These are phyloP conservation scores for Burhinus bistriatus DNA, from an alignment of 2,113 vertebrate species.

Conservation along the genomic window DNA sequence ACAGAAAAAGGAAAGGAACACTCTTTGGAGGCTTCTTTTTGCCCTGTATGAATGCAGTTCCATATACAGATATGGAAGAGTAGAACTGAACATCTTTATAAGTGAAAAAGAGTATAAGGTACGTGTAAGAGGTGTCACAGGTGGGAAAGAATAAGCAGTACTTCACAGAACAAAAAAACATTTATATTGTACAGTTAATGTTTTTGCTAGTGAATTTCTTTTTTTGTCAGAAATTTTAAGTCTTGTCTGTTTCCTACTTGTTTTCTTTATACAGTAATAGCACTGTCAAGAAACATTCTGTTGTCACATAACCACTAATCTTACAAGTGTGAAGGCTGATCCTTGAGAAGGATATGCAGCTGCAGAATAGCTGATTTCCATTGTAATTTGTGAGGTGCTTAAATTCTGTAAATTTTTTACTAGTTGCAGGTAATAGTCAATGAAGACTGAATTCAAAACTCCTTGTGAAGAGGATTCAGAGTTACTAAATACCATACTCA, in stretches of 20 bases:
- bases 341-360: background rate
- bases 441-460: background rate
- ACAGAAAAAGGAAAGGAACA: conserved; percentile 70
- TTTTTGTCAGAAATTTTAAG: background rate
- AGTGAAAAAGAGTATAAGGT: conserved; percentile 87
- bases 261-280: background rate
- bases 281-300: background rate
- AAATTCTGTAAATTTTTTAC: background rate
- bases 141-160: background rate
- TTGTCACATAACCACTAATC: background rate
- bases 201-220: background rate
- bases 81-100: conserved; percentile 89
- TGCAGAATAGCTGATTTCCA: background rate
- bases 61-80: conserved; percentile 86
- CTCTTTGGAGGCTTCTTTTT: conserved; percentile 84
- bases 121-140: conserved; percentile 24
- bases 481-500: background rate
- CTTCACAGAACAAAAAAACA: background rate
- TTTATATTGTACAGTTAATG: background rate
- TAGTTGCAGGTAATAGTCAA: background rate
- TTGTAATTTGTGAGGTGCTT: background rate
- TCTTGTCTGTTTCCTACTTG: background rate
- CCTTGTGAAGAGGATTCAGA: background rate
- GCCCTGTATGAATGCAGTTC: conserved; percentile 82
- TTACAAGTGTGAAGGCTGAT: background rate